A percentile compares a stretch with the other conserved stretches of the same genome.
These are phyloP conservation scores for Stramonita haemastoma DNA, from an alignment of 2,888 invertebrate genomes.

Conservation along the genomic window DNA sequence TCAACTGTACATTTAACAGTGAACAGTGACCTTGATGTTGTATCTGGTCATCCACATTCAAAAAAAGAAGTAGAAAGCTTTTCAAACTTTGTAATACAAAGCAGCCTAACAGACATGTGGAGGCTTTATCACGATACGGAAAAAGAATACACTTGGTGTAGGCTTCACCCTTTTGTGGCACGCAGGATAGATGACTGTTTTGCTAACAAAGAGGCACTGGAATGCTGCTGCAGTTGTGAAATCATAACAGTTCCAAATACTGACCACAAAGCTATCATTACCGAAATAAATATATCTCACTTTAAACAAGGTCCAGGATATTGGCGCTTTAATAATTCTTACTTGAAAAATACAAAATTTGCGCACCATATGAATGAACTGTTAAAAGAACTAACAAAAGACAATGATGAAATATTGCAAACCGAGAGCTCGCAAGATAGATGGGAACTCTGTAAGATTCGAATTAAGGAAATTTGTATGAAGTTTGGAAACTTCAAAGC, in stretches of 20 bases:
- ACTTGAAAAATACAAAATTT: neutral
- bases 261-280: neutral
- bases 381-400: neutral
- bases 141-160: conserved; percentile 1
- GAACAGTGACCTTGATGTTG: neutral
- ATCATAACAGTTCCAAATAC: neutral
- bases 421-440: neutral
- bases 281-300: neutral
- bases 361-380: neutral
- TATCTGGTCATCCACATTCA: neutral
- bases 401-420: neutral
- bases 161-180: neutral
- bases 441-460: neutral
- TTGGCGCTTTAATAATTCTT: neutral
- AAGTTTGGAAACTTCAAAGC: neutral
- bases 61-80: neutral
- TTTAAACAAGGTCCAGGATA: neutral
- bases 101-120: neutral
- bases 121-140: neutral
- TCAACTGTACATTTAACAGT: neutral
- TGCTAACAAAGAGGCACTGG: neutral
- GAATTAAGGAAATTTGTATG: neutral
- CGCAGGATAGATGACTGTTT: neutral
- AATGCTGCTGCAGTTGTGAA: neutral
- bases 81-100: neutral